A percentile compares a stretch with the other conserved stretches of the same genome.
Evolutionary conservation across 2,888 invertebrate genomes (phyloP).

Genomic region (Phanerotoma sp.): DNA sequence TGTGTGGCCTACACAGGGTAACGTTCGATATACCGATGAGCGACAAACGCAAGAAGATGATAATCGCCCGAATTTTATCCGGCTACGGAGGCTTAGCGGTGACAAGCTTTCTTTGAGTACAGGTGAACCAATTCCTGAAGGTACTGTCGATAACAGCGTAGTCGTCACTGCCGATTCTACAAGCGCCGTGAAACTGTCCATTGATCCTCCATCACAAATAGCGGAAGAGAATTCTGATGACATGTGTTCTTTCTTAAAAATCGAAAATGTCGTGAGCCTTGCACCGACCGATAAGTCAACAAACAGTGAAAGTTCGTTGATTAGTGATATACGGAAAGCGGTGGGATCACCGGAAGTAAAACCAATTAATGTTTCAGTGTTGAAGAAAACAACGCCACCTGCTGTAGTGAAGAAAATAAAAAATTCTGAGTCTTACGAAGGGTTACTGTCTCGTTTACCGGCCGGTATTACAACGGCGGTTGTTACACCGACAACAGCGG

Average conservation of each 20-base stretch:
- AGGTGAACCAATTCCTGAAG: too few species aligned
- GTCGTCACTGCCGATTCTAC: too few species aligned
- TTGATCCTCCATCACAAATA: too few species aligned
- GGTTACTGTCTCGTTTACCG: slow-evolving; percentile 5
- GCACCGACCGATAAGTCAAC: slow-evolving; percentile 45
- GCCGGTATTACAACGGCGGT: slow-evolving; percentile 21
- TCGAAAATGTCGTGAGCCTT: slow-evolving; percentile 63
- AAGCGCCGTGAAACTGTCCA: too few species aligned
- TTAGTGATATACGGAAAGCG: slow-evolving; percentile 46
- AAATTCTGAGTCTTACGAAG: too few species aligned
- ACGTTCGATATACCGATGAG: too few species aligned
- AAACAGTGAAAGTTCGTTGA: slow-evolving; percentile 36
- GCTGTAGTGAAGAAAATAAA: too few species aligned
- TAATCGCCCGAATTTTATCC: slow-evolving; percentile 52
- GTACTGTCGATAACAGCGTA: too few species aligned
- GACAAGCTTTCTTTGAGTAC: slow-evolving; percentile 53
- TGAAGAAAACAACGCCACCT: slow-evolving; percentile 48
- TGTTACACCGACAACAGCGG: slow-evolving; percentile 8
- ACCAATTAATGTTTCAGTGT: slow-evolving; percentile 39
- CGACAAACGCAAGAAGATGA: slow-evolving; percentile 16
- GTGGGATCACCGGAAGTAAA: slow-evolving; percentile 44
- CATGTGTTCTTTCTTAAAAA: slow-evolving; percentile 54
- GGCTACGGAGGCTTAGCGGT: slow-evolving; percentile 58
- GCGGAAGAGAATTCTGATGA: slow-evolving; percentile 28
- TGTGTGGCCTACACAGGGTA: too few species aligned